Percentiles rank a stretch among this genome's conserved stretches.
These are phyloP conservation scores for Antechinus flavipes DNA, from an alignment of 2,113 vertebrate species.

Conservation along the genomic window DNA sequence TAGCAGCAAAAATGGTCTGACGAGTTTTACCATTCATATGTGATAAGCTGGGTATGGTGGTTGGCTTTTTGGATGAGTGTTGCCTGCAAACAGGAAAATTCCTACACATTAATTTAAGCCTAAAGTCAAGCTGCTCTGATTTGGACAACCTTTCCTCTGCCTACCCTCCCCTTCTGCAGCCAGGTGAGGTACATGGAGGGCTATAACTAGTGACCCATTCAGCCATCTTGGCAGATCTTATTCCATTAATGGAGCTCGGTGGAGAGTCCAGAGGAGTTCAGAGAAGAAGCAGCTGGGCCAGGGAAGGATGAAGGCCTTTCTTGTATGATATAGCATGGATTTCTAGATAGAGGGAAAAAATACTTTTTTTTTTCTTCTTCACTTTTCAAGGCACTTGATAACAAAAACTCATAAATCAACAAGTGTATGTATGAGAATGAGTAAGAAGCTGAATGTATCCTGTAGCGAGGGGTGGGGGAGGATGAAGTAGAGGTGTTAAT, in stretches of 20 bases:
- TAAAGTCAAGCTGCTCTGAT: conserved; percentile 51
- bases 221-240: conserved; percentile 52
- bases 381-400: conserved; percentile 97
- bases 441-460: conserved; percentile 47
- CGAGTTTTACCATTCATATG: conserved; percentile 71
- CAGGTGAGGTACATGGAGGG: conserved; percentile 55
- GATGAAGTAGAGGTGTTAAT: background rate
- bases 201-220: background rate
- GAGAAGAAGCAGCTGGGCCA: conserved; percentile 21
- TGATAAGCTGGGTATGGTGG: conserved; percentile 37
- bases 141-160: conserved; percentile 48
- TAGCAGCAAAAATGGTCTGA: conserved; percentile 84
- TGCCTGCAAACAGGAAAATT: conserved; percentile 39
- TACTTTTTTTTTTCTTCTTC: conserved; percentile 80
- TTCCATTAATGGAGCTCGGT: conserved; percentile 51
- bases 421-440: conserved; percentile 47
- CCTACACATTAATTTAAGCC: conserved; percentile 32
- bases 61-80: conserved; percentile 6
- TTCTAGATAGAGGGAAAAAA: conserved; percentile 80
- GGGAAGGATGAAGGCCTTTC: conserved; percentile 79
- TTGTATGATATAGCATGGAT: conserved; percentile 78
- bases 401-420: conserved; percentile 80
- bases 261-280: conserved; percentile 55
- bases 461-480: background rate
- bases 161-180: conserved; percentile 33